Evolutionary conservation across 2,113 vertebrate genomes (phyloP).

Genomic region (Capreolus pygargus): DNA sequence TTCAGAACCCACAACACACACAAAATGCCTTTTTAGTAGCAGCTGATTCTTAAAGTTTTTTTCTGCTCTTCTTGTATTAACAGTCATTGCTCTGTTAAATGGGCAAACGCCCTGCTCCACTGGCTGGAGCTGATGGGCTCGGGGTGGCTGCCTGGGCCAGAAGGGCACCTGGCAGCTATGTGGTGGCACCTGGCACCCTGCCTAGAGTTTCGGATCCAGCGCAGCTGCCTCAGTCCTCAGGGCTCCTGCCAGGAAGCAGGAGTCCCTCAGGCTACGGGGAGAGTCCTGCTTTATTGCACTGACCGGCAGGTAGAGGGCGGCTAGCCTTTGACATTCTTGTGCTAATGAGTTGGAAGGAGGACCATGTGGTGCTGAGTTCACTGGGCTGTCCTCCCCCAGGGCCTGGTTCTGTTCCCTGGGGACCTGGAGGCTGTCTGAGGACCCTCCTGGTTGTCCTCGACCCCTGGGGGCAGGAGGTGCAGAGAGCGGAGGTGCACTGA

Average conservation of each 20-base stretch:
- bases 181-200: neutral
- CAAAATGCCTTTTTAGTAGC: neutral
- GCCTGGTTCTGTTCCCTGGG: neutral
- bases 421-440: neutral
- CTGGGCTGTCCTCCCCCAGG: neutral
- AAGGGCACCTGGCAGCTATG: neutral
- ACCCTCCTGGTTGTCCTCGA: neutral
- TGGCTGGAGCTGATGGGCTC: no score
- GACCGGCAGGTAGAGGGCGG: neutral
- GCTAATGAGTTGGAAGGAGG: neutral
- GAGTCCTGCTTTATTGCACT: neutral
- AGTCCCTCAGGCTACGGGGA: neutral
- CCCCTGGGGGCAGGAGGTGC: neutral
- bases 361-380: neutral
- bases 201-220: accelerated
- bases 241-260: neutral
- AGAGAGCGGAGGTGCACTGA: neutral
- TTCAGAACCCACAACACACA: neutral
- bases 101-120: neutral
- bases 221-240: neutral
- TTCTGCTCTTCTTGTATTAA: neutral
- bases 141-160: neutral
- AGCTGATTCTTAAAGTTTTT: neutral
- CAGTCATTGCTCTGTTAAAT: neutral
- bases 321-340: neutral